These are phyloP conservation scores for Mesoligia furuncula DNA, from an alignment of 2,888 invertebrate genomes.

Conservation along the genomic window DNA sequence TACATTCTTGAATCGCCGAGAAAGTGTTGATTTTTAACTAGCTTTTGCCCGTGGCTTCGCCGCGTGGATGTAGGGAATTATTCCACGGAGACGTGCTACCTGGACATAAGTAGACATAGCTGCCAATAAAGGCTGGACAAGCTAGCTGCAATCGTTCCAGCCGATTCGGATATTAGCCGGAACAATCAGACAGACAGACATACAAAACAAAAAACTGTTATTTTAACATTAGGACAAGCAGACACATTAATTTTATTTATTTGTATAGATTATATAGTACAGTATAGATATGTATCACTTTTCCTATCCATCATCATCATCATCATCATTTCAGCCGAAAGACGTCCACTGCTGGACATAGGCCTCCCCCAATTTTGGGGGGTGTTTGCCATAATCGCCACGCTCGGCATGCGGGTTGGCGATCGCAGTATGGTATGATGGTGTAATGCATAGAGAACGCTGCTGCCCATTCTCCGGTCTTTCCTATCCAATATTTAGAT, in stretches of 20 bases:
- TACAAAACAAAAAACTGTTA: background rate
- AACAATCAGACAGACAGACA: background rate
- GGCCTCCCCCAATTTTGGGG: no score
- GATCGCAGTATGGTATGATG: no score
- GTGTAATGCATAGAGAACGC: no score
- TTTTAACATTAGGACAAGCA: background rate
- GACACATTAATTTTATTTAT: background rate
- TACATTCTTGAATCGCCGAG: background rate
- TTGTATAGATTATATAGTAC: background rate
- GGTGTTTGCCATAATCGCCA: no score
- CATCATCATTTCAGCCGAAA: no score
- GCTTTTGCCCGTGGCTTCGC: background rate
- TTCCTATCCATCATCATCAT: background rate
- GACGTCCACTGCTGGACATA: no score
- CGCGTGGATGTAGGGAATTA: background rate
- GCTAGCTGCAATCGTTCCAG: no score
- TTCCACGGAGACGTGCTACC: background rate
- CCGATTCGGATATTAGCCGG: background rate
- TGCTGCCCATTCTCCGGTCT: no score
- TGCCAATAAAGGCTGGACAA: background rate
- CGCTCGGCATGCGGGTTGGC: no score
- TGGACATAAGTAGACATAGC: no score
- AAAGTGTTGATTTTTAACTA: background rate
- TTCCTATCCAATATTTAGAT: background rate
- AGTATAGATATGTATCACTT: background rate